Conservation (phyloP, 2,113 vertebrate species). For the Oriolus oriolus region DNA sequence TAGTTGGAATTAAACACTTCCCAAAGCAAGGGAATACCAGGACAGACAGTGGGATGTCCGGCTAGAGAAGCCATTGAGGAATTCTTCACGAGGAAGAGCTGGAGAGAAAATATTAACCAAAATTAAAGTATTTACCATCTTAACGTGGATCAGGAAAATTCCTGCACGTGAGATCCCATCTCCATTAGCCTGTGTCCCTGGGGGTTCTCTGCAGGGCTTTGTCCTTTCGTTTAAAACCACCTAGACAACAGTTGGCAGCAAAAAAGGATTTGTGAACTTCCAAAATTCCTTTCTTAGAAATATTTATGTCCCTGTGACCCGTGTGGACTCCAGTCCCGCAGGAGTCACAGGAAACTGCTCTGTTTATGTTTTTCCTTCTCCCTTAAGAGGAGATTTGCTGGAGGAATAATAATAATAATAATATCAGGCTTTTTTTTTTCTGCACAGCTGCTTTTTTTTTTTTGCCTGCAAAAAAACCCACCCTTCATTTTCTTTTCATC, state of each 20-base stretch:
- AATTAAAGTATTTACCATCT: not conserved
- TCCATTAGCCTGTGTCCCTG: not conserved
- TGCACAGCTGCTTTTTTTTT: not conserved
- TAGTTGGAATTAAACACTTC: not conserved
- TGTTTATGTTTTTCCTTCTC: not conserved
- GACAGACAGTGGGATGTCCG: not conserved
- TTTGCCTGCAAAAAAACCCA: too few species aligned
- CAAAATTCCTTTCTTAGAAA: not conserved
- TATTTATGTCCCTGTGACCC: not conserved
- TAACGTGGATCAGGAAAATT: not conserved
- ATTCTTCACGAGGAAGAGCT: not conserved
- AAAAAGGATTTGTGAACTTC: not conserved
- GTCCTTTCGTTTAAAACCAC: not conserved
- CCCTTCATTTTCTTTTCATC: not conserved
- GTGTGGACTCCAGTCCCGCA: fast-evolving
- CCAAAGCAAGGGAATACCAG: not conserved
- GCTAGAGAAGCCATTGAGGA: not conserved
- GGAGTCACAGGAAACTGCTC: not conserved
- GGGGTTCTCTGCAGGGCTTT: fast-evolving
- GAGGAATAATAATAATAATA: not conserved
- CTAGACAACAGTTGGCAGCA: not conserved
- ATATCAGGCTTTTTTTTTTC: not conserved
- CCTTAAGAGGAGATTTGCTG: not conserved
- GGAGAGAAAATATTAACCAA: not conserved
- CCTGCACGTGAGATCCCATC: not conserved